Evolutionary conservation across 2,113 vertebrate species (phyloP), one percentile per base, ranked within the genome.

Genomic region (Atlantisia rogersi): DNA sequence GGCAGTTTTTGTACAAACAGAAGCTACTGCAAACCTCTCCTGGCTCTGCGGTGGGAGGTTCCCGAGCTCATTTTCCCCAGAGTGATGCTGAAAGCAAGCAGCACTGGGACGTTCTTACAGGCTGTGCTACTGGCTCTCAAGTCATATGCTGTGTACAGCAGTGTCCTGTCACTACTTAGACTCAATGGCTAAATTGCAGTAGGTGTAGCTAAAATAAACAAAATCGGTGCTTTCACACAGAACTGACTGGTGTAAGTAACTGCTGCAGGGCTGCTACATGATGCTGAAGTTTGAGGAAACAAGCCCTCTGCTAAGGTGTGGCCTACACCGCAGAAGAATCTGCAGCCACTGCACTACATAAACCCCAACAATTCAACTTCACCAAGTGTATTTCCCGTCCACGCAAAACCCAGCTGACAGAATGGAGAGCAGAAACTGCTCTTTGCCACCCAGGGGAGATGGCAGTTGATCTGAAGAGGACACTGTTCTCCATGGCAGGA

Each of bases 121-220:
- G 15, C 56, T 46, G 17, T 44, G 67, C 67, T 89, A 7, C 56
- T 56, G 48, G 35, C 44, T 88, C 60, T 31, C 18, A 18, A 78
- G 35, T 28, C 24, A 11, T 10, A 24, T 2, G 10, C 15, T 0
- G 0, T 21, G 56, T 35, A 44, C 1, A 3, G 55, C 32, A 83
- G 58, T 31, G 28, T 52, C 15, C 71, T 46, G 9, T 18, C 60
- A 28, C 63, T 53, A 2, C 35, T 79, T 35, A 71, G 35, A 82
- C 16, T 15, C 35, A 76, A 35, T 3, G 59, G 62, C 18, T 87
- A 75, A 68, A 74, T 29, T 39, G 60, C 60, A 75, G 48, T 21
- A 91, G 82, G 68, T 19, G 26, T 31, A 84, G 26, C 52, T 68
- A 58, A 89, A 84, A 69, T 5, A 65, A 24, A 79, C 0, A 0